A percentile compares a stretch with the other conserved stretches of the same genome.
phyloP scores from a whole-genome alignment of 2,113 vertebrate species.

The Globicephala melas region DNA sequence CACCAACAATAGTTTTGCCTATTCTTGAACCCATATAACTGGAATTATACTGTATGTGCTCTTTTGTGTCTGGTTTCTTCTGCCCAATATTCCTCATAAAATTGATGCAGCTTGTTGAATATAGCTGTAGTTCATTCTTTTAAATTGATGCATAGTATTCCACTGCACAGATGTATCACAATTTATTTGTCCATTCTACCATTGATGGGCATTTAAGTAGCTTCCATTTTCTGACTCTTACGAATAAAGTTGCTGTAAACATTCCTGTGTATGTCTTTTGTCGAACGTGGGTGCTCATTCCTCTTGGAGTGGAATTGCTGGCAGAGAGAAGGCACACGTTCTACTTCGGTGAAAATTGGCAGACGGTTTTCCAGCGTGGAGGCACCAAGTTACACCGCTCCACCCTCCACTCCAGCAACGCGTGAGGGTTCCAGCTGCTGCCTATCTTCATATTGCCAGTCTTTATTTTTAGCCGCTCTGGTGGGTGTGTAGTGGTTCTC shows the following conservation, averaged over 20 bases:
- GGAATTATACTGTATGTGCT: neutral
- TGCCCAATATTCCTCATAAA: neutral
- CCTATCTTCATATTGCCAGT: neutral
- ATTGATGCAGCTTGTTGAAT: neutral
- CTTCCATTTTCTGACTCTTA: neutral
- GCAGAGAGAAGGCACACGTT: neutral
- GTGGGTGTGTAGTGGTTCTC: neutral
- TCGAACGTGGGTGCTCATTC: neutral
- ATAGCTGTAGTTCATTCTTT: neutral
- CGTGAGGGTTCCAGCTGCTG: neutral
- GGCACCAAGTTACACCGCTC: neutral
- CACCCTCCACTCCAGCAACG: rapidly evolving
- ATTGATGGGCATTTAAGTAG: neutral
- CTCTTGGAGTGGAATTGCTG: neutral
- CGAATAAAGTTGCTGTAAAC: neutral
- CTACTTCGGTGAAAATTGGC: neutral
- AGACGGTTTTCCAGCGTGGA: neutral
- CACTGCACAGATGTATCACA: neutral
- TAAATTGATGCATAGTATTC: neutral
- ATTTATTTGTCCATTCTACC: neutral
- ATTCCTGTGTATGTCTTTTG: neutral
- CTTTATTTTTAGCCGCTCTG: neutral
- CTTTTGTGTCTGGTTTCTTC: neutral
- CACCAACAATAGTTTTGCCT: neutral
- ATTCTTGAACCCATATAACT: neutral